A percentile compares a stretch with the other conserved stretches of the same genome.
Conservation (phyloP, 2,797 vertebrate species). For the Pangasius sanitwongsei region DNA sequence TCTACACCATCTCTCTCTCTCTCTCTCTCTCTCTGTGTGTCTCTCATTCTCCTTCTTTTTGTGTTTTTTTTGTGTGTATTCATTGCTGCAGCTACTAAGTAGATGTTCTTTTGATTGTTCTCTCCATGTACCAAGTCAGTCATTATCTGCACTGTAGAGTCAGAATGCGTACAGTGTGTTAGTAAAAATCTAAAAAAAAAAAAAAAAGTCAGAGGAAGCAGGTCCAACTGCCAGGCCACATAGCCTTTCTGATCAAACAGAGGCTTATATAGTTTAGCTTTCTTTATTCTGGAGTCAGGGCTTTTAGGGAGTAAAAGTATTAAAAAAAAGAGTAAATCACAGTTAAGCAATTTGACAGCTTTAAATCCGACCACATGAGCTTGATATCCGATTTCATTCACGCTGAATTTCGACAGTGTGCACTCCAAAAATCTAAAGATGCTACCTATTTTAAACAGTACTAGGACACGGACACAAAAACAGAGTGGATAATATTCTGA, state of each 20-base stretch:
- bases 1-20: background rate
- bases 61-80: background rate
- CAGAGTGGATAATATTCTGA: background rate
- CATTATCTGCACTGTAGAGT: background rate
- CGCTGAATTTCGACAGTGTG: background rate
- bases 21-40: background rate
- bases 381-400: constrained; percentile 24
- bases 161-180: constrained; percentile 3
- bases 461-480: background rate
- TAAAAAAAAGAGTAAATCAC: background rate
- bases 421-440: background rate
- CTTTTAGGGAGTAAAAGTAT: background rate
- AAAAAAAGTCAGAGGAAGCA: background rate
- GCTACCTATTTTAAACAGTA: background rate
- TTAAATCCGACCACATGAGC: background rate
- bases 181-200: background rate
- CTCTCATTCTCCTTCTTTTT: background rate
- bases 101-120: background rate
- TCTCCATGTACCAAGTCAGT: background rate
- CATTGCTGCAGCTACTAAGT: background rate
- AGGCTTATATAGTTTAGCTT: background rate
- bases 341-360: constrained; percentile 1
- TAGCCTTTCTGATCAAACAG: background rate
- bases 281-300: constrained; percentile 8
- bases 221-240: background rate